Base-by-base conservation (phyloP, 2,113 vertebrate genomes). In the Indri indri region DNA sequence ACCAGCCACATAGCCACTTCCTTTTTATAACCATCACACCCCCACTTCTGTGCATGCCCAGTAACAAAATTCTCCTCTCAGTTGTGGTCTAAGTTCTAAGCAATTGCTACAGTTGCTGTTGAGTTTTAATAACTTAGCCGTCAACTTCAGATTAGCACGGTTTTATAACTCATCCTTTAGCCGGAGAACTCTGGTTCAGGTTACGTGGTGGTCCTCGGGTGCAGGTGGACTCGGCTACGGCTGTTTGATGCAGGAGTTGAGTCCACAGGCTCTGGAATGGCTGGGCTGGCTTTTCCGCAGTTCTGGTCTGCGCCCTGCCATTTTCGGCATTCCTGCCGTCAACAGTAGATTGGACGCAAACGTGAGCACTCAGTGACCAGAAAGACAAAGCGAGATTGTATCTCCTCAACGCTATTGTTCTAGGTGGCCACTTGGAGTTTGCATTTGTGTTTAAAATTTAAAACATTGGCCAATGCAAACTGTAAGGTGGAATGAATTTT, bases 111-210 rank as follows among this genome's bases (percentile, higher is more conserved):
- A n/a, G 22, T 11, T 23, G 30, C 45, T 27, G 70, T 52, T 74
- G 61, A 27, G 42, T 73, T 83, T 52, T 37, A 23, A 47, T 63
- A 7, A 59, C 5, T 17, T 47, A 6, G 70, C 20, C 11, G 32
- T 50, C 37, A 81, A 25, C 79, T 71, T 59, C 40, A 61, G 5
- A 71, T 45, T 42, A 22, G 40, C 40, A 65, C 27, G 18, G 34
- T 47, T 40, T 45, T 34, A 22, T 65, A 45, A 40, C 25, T 27
- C 37, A 30, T 27, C 47, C 32, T 52, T n/a, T 22, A 52, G 76
- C 34, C 2, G 30, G 68, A n/a, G 57, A 66, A 40, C n/a, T 0
- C 6, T 3, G 2, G 9, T 34, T 11, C 42, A 6, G 10, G 42
- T 74, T 8, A 47, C 14, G 2, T 45, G 42, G 42, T 14, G 17